These are phyloP conservation scores for Turdus rufiventris DNA, from an alignment of 2,113 vertebrate species.

Conservation along the genomic window DNA sequence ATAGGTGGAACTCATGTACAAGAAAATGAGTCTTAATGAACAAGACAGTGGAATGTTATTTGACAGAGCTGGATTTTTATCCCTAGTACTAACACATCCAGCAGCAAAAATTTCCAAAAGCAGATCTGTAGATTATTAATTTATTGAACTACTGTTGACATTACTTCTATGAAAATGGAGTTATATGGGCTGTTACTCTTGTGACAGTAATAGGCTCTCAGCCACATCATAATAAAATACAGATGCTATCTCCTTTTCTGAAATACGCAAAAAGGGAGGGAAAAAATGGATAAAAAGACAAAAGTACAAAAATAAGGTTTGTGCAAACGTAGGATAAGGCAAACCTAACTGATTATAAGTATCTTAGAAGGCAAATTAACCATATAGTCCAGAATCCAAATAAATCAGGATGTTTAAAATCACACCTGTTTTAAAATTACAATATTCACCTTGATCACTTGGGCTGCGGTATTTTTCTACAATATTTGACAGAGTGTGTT, in stretches of 20 bases:
- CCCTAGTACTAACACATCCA: not conserved
- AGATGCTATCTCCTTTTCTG: not conserved
- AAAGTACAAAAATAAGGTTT: not conserved
- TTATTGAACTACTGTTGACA: not conserved
- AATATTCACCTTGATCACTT: slow-evolving; percentile 75
- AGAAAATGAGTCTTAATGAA: not conserved
- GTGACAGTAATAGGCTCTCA: not conserved
- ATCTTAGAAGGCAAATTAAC: not conserved
- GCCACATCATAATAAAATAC: not conserved
- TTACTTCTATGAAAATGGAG: not conserved
- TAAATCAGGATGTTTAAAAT: not conserved
- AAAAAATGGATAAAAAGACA: not conserved
- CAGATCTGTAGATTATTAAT: not conserved
- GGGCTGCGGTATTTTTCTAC: slow-evolving; percentile 60
- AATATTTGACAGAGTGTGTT: slow-evolving; percentile 62
- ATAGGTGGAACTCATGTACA: not conserved
- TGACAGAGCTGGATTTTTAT: not conserved
- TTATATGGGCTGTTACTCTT: not conserved
- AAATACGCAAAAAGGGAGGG: not conserved
- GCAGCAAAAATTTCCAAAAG: not conserved
- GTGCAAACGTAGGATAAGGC: not conserved
- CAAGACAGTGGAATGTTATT: not conserved
- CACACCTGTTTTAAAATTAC: not conserved
- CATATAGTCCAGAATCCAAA: not conserved
- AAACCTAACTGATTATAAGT: not conserved